Evolutionary conservation across 35 echinoderm and acorn worm species (phyloP), one percentile per base, ranked within the genome.

Genomic region (Acanthaster planci): DNA sequence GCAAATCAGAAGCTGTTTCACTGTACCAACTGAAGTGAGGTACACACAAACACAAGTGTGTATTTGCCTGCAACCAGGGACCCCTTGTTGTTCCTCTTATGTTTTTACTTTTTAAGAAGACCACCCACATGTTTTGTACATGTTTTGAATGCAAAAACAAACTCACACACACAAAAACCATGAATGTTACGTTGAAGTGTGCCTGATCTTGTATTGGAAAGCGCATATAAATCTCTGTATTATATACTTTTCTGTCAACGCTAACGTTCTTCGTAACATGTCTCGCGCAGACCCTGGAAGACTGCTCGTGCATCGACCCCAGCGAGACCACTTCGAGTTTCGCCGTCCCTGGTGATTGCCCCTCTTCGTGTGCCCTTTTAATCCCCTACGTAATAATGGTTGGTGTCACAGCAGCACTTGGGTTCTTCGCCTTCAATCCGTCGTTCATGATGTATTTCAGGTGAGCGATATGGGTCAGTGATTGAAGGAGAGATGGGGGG

Each of bases 371-470:
- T 72, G 29, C 22, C 29, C 1, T 72, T 6, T 16, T 72, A 26
- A 21, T 72, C 2, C 22, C 15, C 18, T 72, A 27, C 34, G 30
- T 72, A 0, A 15, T 35, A 10, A 12, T 10, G 14, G 14, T 72
- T 30, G 23, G 64, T 72, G 29, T 72, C 64, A 34, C 34, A 19
- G 14, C 23, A 1, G 64, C 64, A 26, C 22, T 72, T 26, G 14
- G 14, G 23, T 7, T 26, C 26, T 6, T 34, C 2, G 14, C 64
- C 1, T 34, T 31, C 23, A 72, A 72, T 26, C 34, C 64, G 19
- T 26, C 64, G 23, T 72, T 72, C 64, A 72, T 72, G 64, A 31
- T 72, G 15, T 27, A 72, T 19, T 72, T 72, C 64, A 72, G 64
- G 64, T 72, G 34, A 36, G 59, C 7, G n/a, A n/a, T n/a, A n/a